Evolutionary conservation across 2,113 vertebrate species (phyloP), one percentile per base, ranked within the genome.

Genomic region (Arizona elegans): DNA sequence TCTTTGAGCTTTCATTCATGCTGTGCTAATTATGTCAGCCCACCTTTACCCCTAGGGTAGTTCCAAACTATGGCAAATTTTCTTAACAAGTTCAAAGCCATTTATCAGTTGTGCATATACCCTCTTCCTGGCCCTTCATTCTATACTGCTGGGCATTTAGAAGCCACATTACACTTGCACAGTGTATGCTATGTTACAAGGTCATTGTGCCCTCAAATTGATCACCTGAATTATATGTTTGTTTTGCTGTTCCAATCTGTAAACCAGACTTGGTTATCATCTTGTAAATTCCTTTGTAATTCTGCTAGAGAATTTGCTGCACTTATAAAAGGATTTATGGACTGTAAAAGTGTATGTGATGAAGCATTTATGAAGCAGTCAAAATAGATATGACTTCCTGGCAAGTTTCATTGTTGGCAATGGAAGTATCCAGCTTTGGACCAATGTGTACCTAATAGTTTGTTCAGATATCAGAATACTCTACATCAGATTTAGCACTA

Each of bases 241-340:
- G 93, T 95, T 96, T 95, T 91, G 19, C 89, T 95, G 92, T 97
- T 96, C 95, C 95, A 96, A 95, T 97, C 96, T 93, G 93, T 93
- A 95, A 88, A 94, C 96, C 95, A 95, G 94, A 91, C 89, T 93
- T 15, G 0, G 62, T 94, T 95, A 92, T 7, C 93, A 95, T 95
- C 93, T 93, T 97, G 94, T 97, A 97, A 96, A 95, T 96, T 93
- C 96, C 92, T 96, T 96, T 95, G 90, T 95, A 96, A 95, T 97
- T 92, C 94, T 96, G 92, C 94, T 95, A 92, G 91, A 97, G 96
- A 92, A 94, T 94, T 91, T 95, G 93, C 91, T 94, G 90, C 89
- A 96, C 93, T 95, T 93, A 89, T 95, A 96, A 97, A 95, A 93
- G 52, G 93, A 94, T 96, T 97, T 97, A 93, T 95, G 94, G 94